Conservation (phyloP, 2,113 vertebrate genomes). For the Albula goreensis region DNA sequence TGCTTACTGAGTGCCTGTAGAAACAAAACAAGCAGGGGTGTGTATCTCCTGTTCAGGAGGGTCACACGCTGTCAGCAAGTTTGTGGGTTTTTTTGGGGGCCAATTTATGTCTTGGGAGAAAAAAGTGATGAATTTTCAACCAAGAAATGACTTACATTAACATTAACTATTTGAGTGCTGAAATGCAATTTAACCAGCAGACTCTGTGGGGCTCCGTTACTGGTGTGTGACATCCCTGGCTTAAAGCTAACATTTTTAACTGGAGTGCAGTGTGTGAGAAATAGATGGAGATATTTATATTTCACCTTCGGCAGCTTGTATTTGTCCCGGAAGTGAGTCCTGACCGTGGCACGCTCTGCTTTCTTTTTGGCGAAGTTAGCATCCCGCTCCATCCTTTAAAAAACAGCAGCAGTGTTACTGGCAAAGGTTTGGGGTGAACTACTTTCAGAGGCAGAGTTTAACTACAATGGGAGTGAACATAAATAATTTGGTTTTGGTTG, state of each 20-base stretch:
- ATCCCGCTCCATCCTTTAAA: conserved; percentile 86
- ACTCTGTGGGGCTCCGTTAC: too few species aligned
- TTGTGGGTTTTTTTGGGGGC: too few species aligned
- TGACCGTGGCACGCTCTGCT: conserved; percentile 89
- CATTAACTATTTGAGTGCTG: too few species aligned
- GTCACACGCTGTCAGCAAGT: too few species aligned
- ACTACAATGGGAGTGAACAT: not conserved
- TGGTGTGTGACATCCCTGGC: too few species aligned
- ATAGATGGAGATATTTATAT: not conserved
- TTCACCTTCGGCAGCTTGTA: conserved; percentile 93
- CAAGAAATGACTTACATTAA: too few species aligned
- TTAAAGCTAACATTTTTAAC: too few species aligned
- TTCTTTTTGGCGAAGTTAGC: conserved; percentile 90
- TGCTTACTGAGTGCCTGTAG: not conserved
- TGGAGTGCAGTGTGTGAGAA: not conserved
- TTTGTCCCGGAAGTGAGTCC: conserved; percentile 93
- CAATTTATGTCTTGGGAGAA: too few species aligned
- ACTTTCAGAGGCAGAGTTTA: not conserved
- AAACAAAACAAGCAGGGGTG: too few species aligned
- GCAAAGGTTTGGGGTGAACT: not conserved
- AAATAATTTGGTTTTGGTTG: not conserved
- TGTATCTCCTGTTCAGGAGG: too few species aligned
- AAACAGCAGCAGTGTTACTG: conserved; percentile 17
- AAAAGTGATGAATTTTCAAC: too few species aligned
- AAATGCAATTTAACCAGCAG: too few species aligned